phyloP scores from a whole-genome alignment of 2,797 vertebrate genomes.

The Enteromius thamalakanensis region DNA sequence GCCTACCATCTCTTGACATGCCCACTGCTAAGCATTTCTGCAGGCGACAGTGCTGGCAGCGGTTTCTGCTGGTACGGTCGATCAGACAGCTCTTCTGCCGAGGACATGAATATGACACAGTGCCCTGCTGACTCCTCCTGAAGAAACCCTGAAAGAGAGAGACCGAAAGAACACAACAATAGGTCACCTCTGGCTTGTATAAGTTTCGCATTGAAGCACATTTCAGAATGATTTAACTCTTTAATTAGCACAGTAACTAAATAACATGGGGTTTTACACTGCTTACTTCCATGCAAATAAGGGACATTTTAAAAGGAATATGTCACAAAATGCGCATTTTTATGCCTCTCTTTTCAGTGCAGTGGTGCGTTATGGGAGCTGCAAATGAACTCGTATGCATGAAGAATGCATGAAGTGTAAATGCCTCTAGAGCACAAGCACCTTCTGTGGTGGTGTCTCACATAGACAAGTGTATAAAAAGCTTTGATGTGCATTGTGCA shows the following conservation, averaged over 20 bases:
- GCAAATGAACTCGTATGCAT: conserved; percentile 16
- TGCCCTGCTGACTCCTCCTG: conserved; percentile 93
- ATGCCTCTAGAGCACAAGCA: conserved; percentile 6
- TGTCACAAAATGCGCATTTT: conserved; percentile 20
- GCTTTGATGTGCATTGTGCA: not conserved
- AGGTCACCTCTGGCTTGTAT: not conserved
- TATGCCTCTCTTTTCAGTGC: conserved; percentile 10
- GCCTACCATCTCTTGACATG: conserved; percentile 92
- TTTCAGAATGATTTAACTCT: not conserved
- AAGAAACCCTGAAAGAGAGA: conserved; percentile 85
- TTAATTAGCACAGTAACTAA: not conserved
- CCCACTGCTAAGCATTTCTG: conserved; percentile 94
- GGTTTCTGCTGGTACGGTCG: conserved; percentile 91
- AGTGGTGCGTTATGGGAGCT: conserved; percentile 28
- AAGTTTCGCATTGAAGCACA: not conserved
- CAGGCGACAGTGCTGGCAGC: conserved; percentile 92
- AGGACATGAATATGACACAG: conserved; percentile 90
- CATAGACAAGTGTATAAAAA: not conserved
- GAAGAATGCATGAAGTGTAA: conserved; percentile 37
- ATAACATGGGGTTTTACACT: not conserved
- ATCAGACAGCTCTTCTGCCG: conserved; percentile 95
- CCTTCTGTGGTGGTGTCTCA: not conserved
- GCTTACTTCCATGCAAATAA: conserved; percentile 5
- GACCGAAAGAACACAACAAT: not conserved
- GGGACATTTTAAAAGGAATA: conserved; percentile 3